Percentiles rank a stretch among this genome's conserved stretches.
Conservation (phyloP, 2,113 vertebrate genomes). For the Tragelaphus imberbis region DNA sequence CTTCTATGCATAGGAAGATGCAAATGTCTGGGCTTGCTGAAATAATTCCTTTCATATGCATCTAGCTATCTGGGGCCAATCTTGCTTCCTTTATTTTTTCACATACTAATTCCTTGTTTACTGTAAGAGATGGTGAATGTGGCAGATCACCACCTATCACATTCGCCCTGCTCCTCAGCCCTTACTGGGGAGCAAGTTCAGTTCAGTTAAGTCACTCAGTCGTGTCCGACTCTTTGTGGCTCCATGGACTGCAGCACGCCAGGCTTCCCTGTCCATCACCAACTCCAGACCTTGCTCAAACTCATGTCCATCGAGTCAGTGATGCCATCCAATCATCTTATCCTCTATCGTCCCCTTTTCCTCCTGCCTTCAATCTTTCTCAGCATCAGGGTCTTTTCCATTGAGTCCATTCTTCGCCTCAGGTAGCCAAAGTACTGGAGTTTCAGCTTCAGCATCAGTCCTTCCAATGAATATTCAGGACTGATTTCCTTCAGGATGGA, state of each 20-base stretch:
- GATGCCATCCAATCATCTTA: not conserved
- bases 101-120: not conserved
- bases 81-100: not conserved
- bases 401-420: fast-evolving
- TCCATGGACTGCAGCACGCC: not conserved
- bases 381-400: not conserved
- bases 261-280: not conserved
- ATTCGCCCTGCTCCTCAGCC: not conserved
- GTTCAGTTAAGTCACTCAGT: not conserved
- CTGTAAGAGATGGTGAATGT: not conserved
- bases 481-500: not conserved
- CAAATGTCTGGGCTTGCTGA: not conserved
- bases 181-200: not conserved
- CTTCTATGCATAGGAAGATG: not conserved
- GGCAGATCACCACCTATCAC: not conserved
- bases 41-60: not conserved
- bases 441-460: not conserved
- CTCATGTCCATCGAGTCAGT: not conserved
- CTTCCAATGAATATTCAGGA: not conserved
- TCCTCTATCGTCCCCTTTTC: not conserved
- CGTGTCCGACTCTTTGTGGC: not conserved
- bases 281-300: not conserved
- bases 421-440: not conserved
- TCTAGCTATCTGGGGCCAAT: not conserved
- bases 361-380: not conserved